Conservation (phyloP, 2,888 invertebrate species). For the Synanthedon formicaeformis region DNA sequence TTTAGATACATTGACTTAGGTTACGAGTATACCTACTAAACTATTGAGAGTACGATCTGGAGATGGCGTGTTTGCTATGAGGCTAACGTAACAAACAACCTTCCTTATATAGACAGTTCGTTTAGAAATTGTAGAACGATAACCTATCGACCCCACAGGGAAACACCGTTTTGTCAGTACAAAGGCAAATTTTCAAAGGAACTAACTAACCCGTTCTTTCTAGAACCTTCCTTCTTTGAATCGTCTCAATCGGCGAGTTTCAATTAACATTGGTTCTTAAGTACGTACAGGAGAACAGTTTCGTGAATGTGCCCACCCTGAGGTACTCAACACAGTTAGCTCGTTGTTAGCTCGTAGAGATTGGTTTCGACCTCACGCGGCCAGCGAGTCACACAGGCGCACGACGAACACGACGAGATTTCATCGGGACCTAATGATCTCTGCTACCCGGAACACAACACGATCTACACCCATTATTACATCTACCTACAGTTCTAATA, state of each 20-base stretch:
- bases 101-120: conserved; percentile 29
- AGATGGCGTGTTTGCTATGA: conserved; percentile 26
- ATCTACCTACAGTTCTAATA: too few relatives aligned
- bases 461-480: too few relatives aligned
- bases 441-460: conserved; percentile 15
- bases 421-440: conserved; percentile 18
- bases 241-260: too few relatives aligned
- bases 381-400: conserved; percentile 21
- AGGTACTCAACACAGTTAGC: too few relatives aligned
- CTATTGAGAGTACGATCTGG: conserved; percentile 26
- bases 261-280: too few relatives aligned
- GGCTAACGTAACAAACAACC: conserved; percentile 46
- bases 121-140: conserved; percentile 13
- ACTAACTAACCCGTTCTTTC: too few relatives aligned
- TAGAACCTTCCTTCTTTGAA: too few relatives aligned
- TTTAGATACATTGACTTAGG: too few relatives aligned
- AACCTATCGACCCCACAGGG: conserved; percentile 28
- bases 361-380: conserved; percentile 15
- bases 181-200: too few relatives aligned
- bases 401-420: conserved; percentile 23
- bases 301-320: too few relatives aligned
- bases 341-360: conserved; percentile 7
- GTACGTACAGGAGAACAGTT: too few relatives aligned
- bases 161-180: conserved; percentile 12
- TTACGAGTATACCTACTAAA: too few relatives aligned